phyloP scores from a whole-genome alignment of 2,113 vertebrate genomes.

The Galbula dea region DNA sequence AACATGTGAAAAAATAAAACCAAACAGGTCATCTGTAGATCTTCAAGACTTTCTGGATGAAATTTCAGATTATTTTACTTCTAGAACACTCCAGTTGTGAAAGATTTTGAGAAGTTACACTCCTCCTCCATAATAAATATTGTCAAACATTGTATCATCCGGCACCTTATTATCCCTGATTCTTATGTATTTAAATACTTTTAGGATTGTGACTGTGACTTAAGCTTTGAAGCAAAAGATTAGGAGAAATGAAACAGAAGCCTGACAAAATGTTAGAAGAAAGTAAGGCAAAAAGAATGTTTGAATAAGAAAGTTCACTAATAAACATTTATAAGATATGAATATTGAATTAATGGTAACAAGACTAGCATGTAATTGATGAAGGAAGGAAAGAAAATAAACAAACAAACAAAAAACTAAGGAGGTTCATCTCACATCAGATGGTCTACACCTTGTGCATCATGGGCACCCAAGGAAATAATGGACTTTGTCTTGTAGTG shows the following conservation, averaged over 20 bases:
- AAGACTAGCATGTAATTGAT: neutral
- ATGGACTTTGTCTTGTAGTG: neutral
- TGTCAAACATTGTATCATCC: neutral
- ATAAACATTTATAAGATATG: neutral
- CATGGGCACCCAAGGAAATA: neutral
- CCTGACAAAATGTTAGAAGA: neutral
- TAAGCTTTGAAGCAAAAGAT: neutral
- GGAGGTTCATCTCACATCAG: neutral
- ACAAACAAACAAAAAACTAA: neutral
- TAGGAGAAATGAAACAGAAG: neutral
- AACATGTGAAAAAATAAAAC: neutral
- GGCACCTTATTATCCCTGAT: neutral
- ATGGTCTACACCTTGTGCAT: neutral
- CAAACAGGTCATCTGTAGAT: neutral
- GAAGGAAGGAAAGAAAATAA: neutral
- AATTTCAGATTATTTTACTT: neutral
- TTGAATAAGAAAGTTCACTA: neutral
- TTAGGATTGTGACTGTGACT: neutral
- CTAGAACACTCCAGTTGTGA: neutral
- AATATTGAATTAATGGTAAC: neutral
- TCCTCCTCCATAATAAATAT: neutral
- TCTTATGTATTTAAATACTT: neutral
- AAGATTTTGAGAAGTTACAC: neutral
- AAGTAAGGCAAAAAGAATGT: neutral
- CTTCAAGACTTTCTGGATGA: neutral